These are phyloP conservation scores for Latrodectus geometricus DNA, from an alignment of 1,140 invertebrate species.

Conservation along the genomic window DNA sequence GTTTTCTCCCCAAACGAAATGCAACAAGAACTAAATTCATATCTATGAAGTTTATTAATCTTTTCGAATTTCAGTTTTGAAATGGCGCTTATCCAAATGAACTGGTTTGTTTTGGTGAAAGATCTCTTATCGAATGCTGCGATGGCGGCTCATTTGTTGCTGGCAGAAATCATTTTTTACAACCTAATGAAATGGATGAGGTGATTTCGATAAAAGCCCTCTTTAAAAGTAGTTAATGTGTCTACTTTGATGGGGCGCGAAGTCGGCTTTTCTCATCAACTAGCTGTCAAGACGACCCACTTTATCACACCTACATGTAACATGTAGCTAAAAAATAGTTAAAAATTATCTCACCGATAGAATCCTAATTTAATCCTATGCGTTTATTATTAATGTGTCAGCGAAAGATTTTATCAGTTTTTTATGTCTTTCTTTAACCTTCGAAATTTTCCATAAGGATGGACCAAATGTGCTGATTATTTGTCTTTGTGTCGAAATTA, in stretches of 20 bases:
- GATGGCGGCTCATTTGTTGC: too few species aligned
- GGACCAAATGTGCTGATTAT: too few species aligned
- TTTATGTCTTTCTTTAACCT: slow-evolving; percentile 21
- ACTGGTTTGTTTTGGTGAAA: too few species aligned
- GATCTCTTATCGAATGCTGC: too few species aligned
- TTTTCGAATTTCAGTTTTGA: too few species aligned
- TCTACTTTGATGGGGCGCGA: slow-evolving; percentile 20
- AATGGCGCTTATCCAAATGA: too few species aligned
- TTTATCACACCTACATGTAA: slow-evolving; percentile 20
- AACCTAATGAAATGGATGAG: slow-evolving; percentile 16
- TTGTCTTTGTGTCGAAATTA: too few species aligned
- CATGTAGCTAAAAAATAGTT: neutral
- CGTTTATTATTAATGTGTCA: slow-evolving; percentile 33
- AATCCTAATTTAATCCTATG: slow-evolving; percentile 27
- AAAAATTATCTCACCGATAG: slow-evolving; percentile 13
- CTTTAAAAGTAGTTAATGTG: slow-evolving; percentile 21
- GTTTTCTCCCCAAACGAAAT: too few species aligned
- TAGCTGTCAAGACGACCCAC: slow-evolving; percentile 2
- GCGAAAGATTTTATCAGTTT: slow-evolving; percentile 14
- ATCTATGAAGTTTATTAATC: too few species aligned
- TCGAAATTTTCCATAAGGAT: neutral
- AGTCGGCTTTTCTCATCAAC: slow-evolving; percentile 12
- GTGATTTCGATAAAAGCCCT: slow-evolving; percentile 14
- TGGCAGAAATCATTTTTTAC: too few species aligned
- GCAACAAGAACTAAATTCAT: too few species aligned